A percentile compares a stretch with the other conserved stretches of the same genome.
phyloP scores from a whole-genome alignment of 2,888 invertebrate species.

The Pollenia angustigena region DNA sequence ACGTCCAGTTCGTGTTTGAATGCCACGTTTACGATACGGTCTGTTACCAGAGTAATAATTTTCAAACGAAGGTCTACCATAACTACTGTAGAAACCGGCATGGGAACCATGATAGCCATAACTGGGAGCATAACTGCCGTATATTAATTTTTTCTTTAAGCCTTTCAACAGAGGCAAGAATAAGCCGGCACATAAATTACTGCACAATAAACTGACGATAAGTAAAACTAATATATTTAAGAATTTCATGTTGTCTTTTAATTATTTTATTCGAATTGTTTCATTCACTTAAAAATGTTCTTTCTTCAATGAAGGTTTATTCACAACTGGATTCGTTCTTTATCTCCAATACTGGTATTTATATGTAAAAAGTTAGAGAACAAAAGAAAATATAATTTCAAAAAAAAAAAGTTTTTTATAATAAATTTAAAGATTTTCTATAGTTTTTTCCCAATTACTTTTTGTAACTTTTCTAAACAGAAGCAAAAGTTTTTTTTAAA shows the following conservation, averaged over 20 bases:
- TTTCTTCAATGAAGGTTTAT: slow-evolving; percentile 28
- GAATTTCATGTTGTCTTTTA: slow-evolving; percentile 40
- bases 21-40: slow-evolving; percentile 13
- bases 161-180: slow-evolving; percentile 51
- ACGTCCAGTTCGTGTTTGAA: slow-evolving; percentile 58
- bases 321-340: slow-evolving; percentile 40
- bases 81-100: slow-evolving; percentile 33
- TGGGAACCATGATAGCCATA: slow-evolving; percentile 14
- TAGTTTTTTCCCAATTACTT: not conserved
- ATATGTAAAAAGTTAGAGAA: slow-evolving; percentile 38
- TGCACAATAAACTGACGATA: slow-evolving; percentile 36
- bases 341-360: slow-evolving; percentile 54
- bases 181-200: slow-evolving; percentile 46
- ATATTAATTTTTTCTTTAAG: slow-evolving; percentile 31
- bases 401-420: slow-evolving; percentile 35
- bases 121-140: slow-evolving; percentile 38
- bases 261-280: not conserved
- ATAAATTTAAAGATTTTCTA: slow-evolving; percentile 14
- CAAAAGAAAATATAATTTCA: slow-evolving; percentile 32
- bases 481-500: not conserved
- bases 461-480: slow-evolving; percentile 44
- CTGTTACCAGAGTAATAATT: slow-evolving; percentile 33
- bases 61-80: slow-evolving; percentile 24
- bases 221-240: slow-evolving; percentile 30
- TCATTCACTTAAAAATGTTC: slow-evolving; percentile 12